Percentiles rank a stretch among this genome's conserved stretches.
Evolutionary conservation across 2,113 vertebrate genomes (phyloP).

Genomic region (Tinamus guttatus): DNA sequence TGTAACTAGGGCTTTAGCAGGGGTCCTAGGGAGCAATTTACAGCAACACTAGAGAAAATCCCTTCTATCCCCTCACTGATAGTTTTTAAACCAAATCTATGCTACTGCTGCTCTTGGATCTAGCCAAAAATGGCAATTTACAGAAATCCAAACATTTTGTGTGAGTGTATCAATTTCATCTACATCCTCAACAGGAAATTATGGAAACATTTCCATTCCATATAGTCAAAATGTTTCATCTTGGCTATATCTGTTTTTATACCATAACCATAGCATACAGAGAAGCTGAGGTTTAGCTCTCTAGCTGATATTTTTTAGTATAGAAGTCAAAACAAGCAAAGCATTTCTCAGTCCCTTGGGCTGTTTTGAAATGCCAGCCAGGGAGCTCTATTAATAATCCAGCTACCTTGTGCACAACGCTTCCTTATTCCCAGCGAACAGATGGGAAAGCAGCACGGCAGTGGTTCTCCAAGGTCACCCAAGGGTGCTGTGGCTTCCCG

Average conservation of each 20-base stretch:
- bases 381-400: slow-evolving; percentile 46
- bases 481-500: fast-evolving
- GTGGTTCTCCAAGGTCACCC: background rate
- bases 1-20: background rate
- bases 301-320: background rate
- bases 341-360: slow-evolving; percentile 29
- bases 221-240: background rate
- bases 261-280: background rate
- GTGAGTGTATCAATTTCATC: background rate
- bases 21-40: background rate
- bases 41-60: background rate
- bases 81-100: background rate
- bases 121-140: background rate
- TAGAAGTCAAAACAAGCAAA: slow-evolving; percentile 18
- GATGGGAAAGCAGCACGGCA: background rate
- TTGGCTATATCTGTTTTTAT: background rate
- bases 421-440: background rate
- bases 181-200: background rate
- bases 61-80: background rate
- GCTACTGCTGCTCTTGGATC: background rate
- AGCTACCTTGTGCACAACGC: background rate
- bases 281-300: background rate
- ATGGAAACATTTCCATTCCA: background rate
- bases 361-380: slow-evolving; percentile 22
- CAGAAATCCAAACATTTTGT: background rate